Base-by-base conservation (phyloP, 2,888 invertebrate species). In the Phalera bucephala region DNA sequence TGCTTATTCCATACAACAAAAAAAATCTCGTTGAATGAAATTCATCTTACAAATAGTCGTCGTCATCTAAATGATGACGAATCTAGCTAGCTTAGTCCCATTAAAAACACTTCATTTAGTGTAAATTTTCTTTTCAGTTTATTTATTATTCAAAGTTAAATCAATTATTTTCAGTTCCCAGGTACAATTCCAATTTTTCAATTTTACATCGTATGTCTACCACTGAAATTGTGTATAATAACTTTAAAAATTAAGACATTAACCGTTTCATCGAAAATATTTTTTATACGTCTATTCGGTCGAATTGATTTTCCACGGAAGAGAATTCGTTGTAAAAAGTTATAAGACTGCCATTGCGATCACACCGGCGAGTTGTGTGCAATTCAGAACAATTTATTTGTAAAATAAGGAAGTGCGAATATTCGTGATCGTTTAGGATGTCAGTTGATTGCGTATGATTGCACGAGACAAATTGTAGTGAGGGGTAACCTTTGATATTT, bases 351-450 rank as follows among this genome's bases (percentile, higher is more conserved):
- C 8, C 11, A 25, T 25, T 25, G 17, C 5, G 12, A 11, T 11
- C 2, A 9, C 14, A n/a, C 14, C n/a, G 14, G n/a, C 5, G 2
- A 14, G 4, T n/a, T 14, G 9, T 9, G 13, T n/a, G 3, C 33
- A 19, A 19, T 26, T 28, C 20, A 13, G 14, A 20, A 22, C 27
- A 34, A 28, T 34, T 30, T 30, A 31, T 31, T 10, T 13, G 9
- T 20, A 15, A 36, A 44, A 48, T 37, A 33, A 57, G 58, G 54
- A 61, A 52, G 62, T 49, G n/a, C 15, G 35, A 36, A 42, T 32
- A 51, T 53, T 52, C 35, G 52, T 48, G 36, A 51, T 33, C 42
- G 40, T 42, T 48, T 44, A 46, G 55, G 50, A 47, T 49, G 55
- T 55, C 29, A 33, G 41, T 41, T 33, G 49, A 54, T 58, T 56